Base-by-base conservation (phyloP, 2,113 vertebrate species). In the Drymodes brunneopygia region DNA sequence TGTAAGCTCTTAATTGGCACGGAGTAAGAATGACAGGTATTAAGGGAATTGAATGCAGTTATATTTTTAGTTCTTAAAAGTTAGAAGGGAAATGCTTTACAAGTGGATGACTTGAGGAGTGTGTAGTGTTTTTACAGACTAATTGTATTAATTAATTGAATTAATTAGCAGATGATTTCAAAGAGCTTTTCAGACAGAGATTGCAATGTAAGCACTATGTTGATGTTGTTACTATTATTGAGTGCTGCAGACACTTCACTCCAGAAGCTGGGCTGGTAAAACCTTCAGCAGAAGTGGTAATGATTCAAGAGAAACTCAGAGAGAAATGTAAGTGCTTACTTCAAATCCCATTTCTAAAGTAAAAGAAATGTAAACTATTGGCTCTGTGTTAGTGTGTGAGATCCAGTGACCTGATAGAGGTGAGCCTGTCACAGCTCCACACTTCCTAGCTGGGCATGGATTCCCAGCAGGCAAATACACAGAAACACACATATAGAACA, bases 61-160 rank as follows among this genome's bases (percentile, higher is more conserved):
- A 24, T 28, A 60, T 67, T 93, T 95, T 86, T 86, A 81, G 60
- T 83, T 83, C 65, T 90, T 70, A 80, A 80, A 95, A 80, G 33
- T 91, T 80, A 88, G 56, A 81, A 92, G 24, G 44, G 36, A 91
- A 92, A 78, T 62, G 14, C 9, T 92, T 86, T 93, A 56, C 31
- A 74, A 90, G 61, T 67, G 60, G 48, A 36, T 92, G 51, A 74
- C 57, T 90, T 83, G 44, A 92, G 24, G 45, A 86, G 6, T 15
- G 11, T 74, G 40, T 75, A 86, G 67, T 81, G 44, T 80, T 91
- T 94, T 88, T 88, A 40, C 45, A 83, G 53, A 56, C 9, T 92
- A 94, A 90, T 94, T 92, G 56, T 92, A 93, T 92, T 92, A 94
- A 94, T 92, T 90, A 96, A 92, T 92, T 90, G n/a, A 90, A 85